A percentile compares a stretch with the other conserved stretches of the same genome.
Evolutionary conservation across 2,113 vertebrate genomes (phyloP).

Genomic region (Macquaria australasica): DNA sequence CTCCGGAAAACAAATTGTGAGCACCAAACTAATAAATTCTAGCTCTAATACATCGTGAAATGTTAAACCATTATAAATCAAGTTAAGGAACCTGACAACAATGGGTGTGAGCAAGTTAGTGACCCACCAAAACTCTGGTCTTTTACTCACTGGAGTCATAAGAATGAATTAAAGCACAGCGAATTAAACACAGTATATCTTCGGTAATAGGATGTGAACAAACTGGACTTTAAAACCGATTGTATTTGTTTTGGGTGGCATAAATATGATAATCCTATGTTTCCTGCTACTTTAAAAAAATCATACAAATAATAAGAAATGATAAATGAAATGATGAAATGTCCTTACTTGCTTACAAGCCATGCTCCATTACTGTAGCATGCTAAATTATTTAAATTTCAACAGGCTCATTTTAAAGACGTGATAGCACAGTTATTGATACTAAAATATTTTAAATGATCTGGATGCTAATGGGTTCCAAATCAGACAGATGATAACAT

Average conservation of each 20-base stretch:
- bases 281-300: not conserved
- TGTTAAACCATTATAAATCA: conserved; percentile 68
- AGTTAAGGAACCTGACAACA: conserved; percentile 58
- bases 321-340: not conserved
- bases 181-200: not conserved
- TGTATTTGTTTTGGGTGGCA: not conserved
- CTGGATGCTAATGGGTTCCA: not conserved
- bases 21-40: conserved; percentile 68
- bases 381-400: not conserved
- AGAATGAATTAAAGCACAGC: conserved; percentile 26
- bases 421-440: not conserved
- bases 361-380: not conserved
- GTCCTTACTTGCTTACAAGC: not conserved
- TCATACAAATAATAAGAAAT: not conserved
- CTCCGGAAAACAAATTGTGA: conserved; percentile 58
- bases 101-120: conserved; percentile 60
- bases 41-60: conserved; percentile 67
- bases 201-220: not conserved
- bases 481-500: not conserved
- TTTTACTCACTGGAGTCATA: conserved; percentile 46
- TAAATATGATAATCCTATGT: not conserved
- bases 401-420: not conserved
- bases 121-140: conserved; percentile 39
- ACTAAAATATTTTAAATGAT: not conserved
- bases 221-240: conserved; percentile 2